Conservation (phyloP, 2,113 vertebrate species). For the Reinhardtius hippoglossoides region DNA sequence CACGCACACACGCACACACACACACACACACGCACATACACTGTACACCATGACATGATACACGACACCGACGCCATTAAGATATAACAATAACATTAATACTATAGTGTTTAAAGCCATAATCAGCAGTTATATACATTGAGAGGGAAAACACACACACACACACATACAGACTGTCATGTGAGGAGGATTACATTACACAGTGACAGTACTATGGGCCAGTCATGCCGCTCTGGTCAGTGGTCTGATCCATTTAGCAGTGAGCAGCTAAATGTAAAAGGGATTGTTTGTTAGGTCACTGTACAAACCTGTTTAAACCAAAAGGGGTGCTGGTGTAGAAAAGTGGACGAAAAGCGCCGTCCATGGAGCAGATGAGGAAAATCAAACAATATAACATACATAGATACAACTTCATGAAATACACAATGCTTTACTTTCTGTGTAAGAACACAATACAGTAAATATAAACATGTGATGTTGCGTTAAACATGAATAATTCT, state of each 20-base stretch:
- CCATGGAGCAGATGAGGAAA: no score
- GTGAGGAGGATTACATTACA: conserved; percentile 60
- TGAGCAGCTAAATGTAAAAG: conserved; percentile 63
- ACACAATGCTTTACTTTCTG: no score
- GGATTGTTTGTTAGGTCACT: conserved; percentile 50
- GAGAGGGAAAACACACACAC: conserved; percentile 4
- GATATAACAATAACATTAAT: not conserved
- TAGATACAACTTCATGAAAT: not conserved
- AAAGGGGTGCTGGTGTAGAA: not conserved
- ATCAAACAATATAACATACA: not conserved
- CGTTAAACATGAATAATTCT: no score
- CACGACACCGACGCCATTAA: not conserved
- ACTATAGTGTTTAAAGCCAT: no score
- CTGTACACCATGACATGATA: not conserved
- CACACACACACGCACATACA: not conserved
- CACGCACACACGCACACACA: not conserved
- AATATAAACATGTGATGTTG: no score
- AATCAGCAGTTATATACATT: not conserved
- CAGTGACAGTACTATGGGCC: conserved; percentile 12
- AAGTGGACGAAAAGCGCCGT: not conserved
- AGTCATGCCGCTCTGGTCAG: conserved; percentile 45
- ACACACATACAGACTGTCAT: conserved; percentile 6
- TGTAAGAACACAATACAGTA: no score
- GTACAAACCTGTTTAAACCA: conserved; percentile 9
- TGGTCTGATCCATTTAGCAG: conserved; percentile 63